Percentiles rank a stretch among this genome's conserved stretches.
Evolutionary conservation across 2,113 vertebrate species (phyloP).

Genomic region (Zonotrichia leucophrys): DNA sequence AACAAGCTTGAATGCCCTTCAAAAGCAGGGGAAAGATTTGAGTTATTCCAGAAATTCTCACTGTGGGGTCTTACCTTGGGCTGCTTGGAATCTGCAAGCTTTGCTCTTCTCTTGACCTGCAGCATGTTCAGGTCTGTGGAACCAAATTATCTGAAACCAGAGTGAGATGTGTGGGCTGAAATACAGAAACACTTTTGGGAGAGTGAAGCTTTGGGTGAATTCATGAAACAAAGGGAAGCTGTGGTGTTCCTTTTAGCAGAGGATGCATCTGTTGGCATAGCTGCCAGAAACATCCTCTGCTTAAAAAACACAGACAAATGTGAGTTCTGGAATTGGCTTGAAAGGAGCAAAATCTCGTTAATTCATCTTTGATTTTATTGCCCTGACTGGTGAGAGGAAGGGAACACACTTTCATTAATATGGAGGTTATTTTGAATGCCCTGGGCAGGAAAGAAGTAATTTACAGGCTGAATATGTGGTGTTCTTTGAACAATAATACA

Average conservation of each 20-base stretch:
- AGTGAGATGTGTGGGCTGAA: neutral
- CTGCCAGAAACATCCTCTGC: neutral
- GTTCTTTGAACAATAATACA: neutral
- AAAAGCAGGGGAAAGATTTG: neutral
- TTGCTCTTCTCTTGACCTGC: neutral
- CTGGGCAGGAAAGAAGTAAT: neutral
- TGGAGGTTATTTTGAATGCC: neutral
- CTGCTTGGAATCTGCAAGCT: neutral
- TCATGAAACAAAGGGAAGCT: fast-evolving
- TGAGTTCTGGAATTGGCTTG: neutral
- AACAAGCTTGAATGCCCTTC: neutral
- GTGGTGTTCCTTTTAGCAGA: neutral
- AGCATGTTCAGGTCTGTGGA: neutral
- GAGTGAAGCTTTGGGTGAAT: neutral
- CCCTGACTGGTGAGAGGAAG: neutral
- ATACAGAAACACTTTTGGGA: neutral
- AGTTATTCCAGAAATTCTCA: neutral
- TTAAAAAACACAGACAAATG: fast-evolving
- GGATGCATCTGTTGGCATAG: neutral
- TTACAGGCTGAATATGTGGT: neutral
- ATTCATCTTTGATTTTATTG: neutral
- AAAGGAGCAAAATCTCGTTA: neutral
- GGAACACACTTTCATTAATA: neutral
- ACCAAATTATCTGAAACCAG: neutral
- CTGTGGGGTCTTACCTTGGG: neutral